Conservation (phyloP, 2,113 vertebrate genomes). For the Brienomyrus brachyistius region DNA sequence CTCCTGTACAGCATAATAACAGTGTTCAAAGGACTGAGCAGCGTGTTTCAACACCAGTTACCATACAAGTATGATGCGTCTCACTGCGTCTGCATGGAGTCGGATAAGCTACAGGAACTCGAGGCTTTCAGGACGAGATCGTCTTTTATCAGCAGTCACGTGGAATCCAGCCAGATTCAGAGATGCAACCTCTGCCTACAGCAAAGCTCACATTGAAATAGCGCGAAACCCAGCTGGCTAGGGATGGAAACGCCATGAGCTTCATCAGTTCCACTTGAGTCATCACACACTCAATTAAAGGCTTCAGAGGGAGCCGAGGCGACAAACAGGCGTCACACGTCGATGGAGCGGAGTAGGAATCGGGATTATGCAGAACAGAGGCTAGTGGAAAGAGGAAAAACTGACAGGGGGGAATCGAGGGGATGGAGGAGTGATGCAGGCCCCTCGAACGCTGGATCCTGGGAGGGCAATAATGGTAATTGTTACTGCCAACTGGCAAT, state of each 20-base stretch:
- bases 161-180: background rate
- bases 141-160: background rate
- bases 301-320: background rate
- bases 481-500: constrained; percentile 11
- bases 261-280: background rate
- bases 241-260: background rate
- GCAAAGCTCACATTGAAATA: background rate
- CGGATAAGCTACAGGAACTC: background rate
- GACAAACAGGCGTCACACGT: background rate
- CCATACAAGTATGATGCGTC: background rate
- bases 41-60: background rate
- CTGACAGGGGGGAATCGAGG: background rate
- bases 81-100: background rate
- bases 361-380: background rate
- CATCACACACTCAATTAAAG: constrained; percentile 17
- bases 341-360: constrained; percentile 14
- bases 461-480: background rate
- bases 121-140: background rate
- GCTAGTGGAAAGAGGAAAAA: background rate
- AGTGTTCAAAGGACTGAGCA: background rate
- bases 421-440: background rate
- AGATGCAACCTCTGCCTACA: background rate
- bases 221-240: background rate
- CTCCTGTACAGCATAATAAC: background rate
- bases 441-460: background rate